These are phyloP conservation scores for Atractosteus spatula DNA, from an alignment of 2,113 vertebrate species.

Conservation along the genomic window DNA sequence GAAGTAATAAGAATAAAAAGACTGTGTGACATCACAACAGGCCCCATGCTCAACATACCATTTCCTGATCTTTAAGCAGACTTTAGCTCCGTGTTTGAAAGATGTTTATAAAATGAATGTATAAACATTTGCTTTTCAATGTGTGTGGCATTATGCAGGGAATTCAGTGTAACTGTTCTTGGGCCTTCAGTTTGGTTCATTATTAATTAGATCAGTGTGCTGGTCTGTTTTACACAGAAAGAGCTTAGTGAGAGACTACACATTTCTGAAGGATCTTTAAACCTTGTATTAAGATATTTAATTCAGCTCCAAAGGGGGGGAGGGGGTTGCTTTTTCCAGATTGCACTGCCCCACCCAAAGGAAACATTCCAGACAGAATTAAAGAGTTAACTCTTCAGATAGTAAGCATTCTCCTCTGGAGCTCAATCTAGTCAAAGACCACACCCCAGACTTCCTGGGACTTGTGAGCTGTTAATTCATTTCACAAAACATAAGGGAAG, in stretches of 20 bases:
- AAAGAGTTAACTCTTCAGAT: slow-evolving; percentile 57
- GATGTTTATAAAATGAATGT: neutral
- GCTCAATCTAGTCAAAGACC: slow-evolving; percentile 45
- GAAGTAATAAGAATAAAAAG: too few relatives aligned
- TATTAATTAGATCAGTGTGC: slow-evolving; percentile 24
- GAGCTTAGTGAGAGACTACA: neutral
- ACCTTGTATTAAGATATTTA: slow-evolving; percentile 68
- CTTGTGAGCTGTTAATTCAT: slow-evolving; percentile 61
- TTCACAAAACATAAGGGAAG: slow-evolving; percentile 44
- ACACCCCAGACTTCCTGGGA: slow-evolving; percentile 38
- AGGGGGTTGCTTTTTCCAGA: slow-evolving; percentile 46
- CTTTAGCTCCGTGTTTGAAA: neutral
- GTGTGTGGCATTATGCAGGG: neutral
- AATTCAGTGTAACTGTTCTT: too few relatives aligned
- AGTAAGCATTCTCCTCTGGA: slow-evolving; percentile 56
- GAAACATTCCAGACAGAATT: slow-evolving; percentile 76
- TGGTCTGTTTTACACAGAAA: slow-evolving; percentile 52
- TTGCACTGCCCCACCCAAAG: slow-evolving; percentile 66
- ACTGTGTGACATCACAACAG: too few relatives aligned
- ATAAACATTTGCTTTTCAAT: slow-evolving; percentile 2
- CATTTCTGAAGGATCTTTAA: slow-evolving; percentile 47
- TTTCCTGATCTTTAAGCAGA: neutral
- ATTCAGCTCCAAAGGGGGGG: slow-evolving; percentile 52
- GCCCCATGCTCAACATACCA: neutral
- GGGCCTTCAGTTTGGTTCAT: too few relatives aligned